Evolutionary conservation across 2,113 vertebrate species (phyloP).

Genomic region (Lepus europaeus): DNA sequence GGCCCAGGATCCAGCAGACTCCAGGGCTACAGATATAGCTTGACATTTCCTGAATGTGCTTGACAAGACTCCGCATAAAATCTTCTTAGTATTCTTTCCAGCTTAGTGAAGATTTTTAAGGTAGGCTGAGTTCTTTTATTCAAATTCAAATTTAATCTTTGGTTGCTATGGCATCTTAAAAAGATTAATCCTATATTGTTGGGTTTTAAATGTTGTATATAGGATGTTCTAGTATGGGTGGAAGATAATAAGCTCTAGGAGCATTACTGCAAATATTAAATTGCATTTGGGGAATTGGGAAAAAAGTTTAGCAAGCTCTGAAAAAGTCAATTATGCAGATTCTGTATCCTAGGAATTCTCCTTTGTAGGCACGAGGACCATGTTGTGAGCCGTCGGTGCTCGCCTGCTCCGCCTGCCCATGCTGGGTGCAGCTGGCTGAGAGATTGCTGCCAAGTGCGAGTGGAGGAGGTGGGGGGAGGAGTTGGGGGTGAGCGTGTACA

Average conservation of each 20-base stretch:
- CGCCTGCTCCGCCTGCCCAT: not conserved
- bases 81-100: constrained; percentile 88
- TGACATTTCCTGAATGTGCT: constrained; percentile 88
- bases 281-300: constrained; percentile 72
- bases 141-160: constrained; percentile 77
- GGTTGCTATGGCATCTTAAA: constrained; percentile 73
- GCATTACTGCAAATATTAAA: constrained; percentile 71
- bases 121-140: constrained; percentile 69
- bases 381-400: not conserved
- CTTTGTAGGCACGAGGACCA: not conserved
- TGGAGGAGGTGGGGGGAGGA: too few relatives aligned
- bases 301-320: not conserved
- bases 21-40: constrained; percentile 87
- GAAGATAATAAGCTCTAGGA: constrained; percentile 68
- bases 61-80: constrained; percentile 88
- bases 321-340: constrained; percentile 22
- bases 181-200: constrained; percentile 77
- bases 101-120: constrained; percentile 81
- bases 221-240: constrained; percentile 59
- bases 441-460: constrained; percentile 43
- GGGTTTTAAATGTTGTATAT: constrained; percentile 69
- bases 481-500: too few relatives aligned
- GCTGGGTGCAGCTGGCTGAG: constrained; percentile 53
- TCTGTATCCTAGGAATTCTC: not conserved
- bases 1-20: constrained; percentile 89